Evolutionary conservation across 2,113 vertebrate species (phyloP), one percentile per base, ranked within the genome.

Genomic region (Ellobius talpinus): DNA sequence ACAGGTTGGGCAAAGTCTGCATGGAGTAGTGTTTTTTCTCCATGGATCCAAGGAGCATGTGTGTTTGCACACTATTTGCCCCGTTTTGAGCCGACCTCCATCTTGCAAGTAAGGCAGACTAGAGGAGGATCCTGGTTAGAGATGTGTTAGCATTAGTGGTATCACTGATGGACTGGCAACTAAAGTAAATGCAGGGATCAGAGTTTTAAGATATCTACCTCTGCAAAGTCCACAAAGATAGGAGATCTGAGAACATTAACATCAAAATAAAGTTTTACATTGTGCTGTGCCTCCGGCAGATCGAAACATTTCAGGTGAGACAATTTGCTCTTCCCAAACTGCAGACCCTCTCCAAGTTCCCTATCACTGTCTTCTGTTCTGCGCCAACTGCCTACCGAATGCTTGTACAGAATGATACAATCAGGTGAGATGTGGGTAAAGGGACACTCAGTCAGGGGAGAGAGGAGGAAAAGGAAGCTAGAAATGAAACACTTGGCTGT

Each of bases 1-100:
- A 99, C 99, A 0, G 99, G 99, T 78, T 99, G 99, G 99, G 99
- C 98, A 63, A 99, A 99, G 90, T 98, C 99, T 21, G 98, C 99
- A 0, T 99, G 99, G 99, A 99, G 98, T 63, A 99, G 98, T 23
- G 29, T 99, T 52, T 99, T 99, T 91, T 97, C 98, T 0, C 96
- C 99, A 0, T 99, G 99, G 99, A 99, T 92, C 88, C 99, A 99
- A 96, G 99, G 99, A 87, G 97, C 99, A 0, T 99, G 99, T 93
- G 98, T 99, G 17, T 99, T 99, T 98, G 96, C 92, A 63, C 99
- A 98, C 92, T 90, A 98, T 89, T 98, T 99, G 98, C 98, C 98
- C 33, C 98, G 98, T 45, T 99, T 99, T 7, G 78, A 99, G 58
- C 90, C 98, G 89, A 42, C 26, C 73, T 87, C 98, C 70, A 96